Conservation (phyloP, 2,888 invertebrate species). For the Stegophylla sp. region DNA sequence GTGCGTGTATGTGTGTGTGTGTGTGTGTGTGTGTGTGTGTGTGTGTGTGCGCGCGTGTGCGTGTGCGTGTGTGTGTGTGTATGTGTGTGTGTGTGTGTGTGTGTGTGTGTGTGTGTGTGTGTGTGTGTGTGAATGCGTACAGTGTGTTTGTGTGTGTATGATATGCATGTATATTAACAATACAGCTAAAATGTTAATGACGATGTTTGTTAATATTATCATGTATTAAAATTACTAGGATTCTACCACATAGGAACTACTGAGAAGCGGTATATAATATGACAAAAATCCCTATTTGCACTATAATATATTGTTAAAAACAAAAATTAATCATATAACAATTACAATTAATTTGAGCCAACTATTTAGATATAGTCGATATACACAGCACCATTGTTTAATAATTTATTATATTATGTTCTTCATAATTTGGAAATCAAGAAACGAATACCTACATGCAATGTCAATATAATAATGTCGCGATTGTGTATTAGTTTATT, state of each 20-base stretch:
- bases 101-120: background rate
- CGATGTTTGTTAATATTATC: constrained; percentile 31
- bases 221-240: constrained; percentile 44
- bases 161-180: constrained; percentile 7
- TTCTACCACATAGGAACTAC: constrained; percentile 54
- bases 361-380: constrained; percentile 34
- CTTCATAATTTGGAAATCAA: constrained; percentile 2
- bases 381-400: constrained; percentile 19
- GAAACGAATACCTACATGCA: background rate
- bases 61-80: background rate
- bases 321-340: constrained; percentile 7
- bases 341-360: constrained; percentile 27
- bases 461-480: background rate
- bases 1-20: background rate
- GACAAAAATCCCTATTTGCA: constrained; percentile 11
- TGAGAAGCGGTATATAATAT: constrained; percentile 23
- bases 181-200: constrained; percentile 27
- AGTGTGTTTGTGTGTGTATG: background rate
- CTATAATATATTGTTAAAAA: background rate
- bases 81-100: background rate
- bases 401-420: background rate
- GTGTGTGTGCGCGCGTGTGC: background rate
- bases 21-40: background rate
- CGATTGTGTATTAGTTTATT: background rate
- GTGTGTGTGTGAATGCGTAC: background rate